phyloP scores from a whole-genome alignment of 2,797 vertebrate genomes.

The Sebastes umbrosus region DNA sequence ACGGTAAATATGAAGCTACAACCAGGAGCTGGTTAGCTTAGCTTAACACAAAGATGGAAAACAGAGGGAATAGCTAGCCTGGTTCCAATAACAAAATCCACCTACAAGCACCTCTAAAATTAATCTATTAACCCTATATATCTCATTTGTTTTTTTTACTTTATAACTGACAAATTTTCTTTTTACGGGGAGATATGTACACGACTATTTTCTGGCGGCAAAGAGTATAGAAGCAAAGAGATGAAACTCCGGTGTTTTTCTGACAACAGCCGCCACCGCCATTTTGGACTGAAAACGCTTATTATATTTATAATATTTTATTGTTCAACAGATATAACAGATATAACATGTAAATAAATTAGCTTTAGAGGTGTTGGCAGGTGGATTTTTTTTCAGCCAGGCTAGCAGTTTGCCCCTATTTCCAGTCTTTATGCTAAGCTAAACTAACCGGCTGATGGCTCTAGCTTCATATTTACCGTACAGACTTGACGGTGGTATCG shows the following conservation, averaged over 20 bases:
- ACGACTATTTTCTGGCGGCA: neutral
- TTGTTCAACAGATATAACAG: too few relatives aligned
- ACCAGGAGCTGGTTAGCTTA: neutral
- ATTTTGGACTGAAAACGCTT: too few relatives aligned
- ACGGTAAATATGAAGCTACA: too few relatives aligned
- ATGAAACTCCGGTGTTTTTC: too few relatives aligned
- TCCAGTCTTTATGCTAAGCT: too few relatives aligned
- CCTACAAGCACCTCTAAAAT: neutral
- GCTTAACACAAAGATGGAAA: neutral
- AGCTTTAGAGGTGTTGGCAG: neutral
- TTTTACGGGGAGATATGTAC: neutral
- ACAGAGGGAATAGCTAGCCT: neutral
- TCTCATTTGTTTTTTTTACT: neutral
- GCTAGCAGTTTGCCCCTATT: neutral
- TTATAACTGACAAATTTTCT: neutral
- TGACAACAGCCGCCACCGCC: too few relatives aligned
- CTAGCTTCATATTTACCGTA: neutral
- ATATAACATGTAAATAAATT: neutral
- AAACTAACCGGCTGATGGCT: too few relatives aligned
- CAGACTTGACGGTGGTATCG: neutral
- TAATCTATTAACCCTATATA: neutral
- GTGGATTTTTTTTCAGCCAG: neutral
- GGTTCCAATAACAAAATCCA: neutral
- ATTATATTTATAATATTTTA: too few relatives aligned
- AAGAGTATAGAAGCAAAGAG: too few relatives aligned